Evolutionary conservation across 2,797 vertebrate genomes (phyloP).

Genomic region (Remorina albescens): DNA sequence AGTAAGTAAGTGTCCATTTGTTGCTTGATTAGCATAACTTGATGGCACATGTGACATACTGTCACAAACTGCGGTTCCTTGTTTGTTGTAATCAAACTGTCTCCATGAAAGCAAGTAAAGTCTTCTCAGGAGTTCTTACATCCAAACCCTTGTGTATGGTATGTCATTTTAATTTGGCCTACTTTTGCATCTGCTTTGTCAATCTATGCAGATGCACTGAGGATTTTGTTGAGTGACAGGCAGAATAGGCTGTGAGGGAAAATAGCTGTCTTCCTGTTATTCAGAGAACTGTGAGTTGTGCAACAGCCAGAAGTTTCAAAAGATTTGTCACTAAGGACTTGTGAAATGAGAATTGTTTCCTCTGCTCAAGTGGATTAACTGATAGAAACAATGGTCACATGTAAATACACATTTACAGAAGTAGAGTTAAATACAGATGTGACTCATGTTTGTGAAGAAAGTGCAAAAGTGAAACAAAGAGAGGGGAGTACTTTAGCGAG

Average conservation of each 20-base stretch:
- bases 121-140: neutral
- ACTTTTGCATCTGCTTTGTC: conserved; percentile 9
- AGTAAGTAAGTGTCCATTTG: neutral
- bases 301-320: conserved; percentile 61
- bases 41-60: neutral
- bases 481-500: conserved; percentile 10
- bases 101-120: neutral
- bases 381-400: conserved; percentile 35
- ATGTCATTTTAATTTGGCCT: conserved; percentile 7
- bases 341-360: conserved; percentile 52
- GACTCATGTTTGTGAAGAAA: conserved; percentile 13
- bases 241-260: conserved; percentile 60
- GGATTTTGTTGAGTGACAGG: conserved; percentile 49
- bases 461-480: conserved; percentile 33
- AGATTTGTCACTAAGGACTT: conserved; percentile 52
- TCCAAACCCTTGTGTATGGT: neutral
- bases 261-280: conserved; percentile 74
- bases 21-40: too few species aligned
- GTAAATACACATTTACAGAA: conserved; percentile 7
- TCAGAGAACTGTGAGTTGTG: conserved; percentile 62
- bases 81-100: neutral
- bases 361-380: conserved; percentile 53
- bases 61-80: neutral
- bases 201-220: conserved; percentile 21
- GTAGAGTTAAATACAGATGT: neutral